Evolutionary conservation across 2,113 vertebrate species (phyloP).

Genomic region (Orcinus orca): DNA sequence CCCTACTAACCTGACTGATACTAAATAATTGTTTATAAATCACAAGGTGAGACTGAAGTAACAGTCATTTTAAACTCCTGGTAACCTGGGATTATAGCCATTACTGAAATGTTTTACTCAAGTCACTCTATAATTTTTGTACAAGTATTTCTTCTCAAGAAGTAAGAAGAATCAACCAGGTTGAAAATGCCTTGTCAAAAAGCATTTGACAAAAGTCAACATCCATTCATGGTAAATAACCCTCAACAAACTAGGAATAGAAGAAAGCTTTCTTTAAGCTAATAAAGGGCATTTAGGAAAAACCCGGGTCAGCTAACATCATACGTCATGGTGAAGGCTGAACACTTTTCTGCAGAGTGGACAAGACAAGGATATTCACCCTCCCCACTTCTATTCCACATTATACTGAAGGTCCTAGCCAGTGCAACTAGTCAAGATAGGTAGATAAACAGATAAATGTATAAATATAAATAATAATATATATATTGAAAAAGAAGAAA

Average conservation of each 20-base stretch:
- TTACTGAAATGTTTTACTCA: background rate
- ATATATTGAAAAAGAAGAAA: background rate
- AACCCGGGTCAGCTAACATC: background rate
- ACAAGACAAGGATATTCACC: background rate
- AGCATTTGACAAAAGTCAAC: background rate
- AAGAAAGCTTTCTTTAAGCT: background rate
- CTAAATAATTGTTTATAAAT: background rate
- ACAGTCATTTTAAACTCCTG: background rate
- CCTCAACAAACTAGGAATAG: background rate
- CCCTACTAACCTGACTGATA: background rate
- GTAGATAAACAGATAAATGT: too few species aligned
- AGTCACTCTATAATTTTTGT: background rate
- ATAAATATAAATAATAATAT: background rate
- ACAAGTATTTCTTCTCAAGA: slow-evolving; percentile 30
- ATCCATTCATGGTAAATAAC: background rate
- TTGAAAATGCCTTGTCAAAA: slow-evolving; percentile 28
- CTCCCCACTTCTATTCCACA: background rate
- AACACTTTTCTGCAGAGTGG: background rate
- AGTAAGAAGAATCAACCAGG: background rate
- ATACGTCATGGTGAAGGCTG: background rate
- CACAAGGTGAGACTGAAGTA: background rate
- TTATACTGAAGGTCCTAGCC: background rate
- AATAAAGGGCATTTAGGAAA: background rate
- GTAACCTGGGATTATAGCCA: background rate
- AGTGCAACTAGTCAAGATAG: background rate